Evolutionary conservation across 1,140 invertebrate species (phyloP).

Genomic region (Augochlora pura): DNA sequence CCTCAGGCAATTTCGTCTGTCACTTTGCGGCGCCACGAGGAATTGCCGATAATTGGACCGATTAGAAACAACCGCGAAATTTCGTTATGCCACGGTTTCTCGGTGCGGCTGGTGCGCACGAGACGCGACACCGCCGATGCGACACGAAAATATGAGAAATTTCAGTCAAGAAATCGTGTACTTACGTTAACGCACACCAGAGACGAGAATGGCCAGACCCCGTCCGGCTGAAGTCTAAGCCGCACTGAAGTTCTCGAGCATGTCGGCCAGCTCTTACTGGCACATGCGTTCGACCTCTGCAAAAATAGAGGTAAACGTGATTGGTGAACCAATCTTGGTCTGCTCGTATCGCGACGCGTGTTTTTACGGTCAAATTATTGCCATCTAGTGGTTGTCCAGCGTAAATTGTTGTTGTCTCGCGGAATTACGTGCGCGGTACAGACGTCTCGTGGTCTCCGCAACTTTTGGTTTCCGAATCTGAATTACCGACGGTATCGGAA

Average conservation of each 20-base stretch:
- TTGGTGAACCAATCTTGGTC: constrained; percentile 33
- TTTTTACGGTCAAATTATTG: not conserved
- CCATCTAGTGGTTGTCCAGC: constrained; percentile 35
- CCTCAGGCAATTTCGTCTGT: not conserved
- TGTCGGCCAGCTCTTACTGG: constrained; percentile 45
- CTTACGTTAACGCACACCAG: constrained; percentile 59
- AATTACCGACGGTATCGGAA: no score
- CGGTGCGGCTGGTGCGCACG: no score
- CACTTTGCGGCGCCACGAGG: not conserved
- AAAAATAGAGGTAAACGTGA: constrained; percentile 60
- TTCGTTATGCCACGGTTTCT: not conserved
- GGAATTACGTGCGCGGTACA: no score
- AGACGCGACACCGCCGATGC: not conserved
- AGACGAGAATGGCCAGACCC: constrained; percentile 57
- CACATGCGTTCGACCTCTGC: constrained; percentile 67
- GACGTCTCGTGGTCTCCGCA: no score
- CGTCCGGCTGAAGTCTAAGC: constrained; percentile 69
- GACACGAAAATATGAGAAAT: not conserved
- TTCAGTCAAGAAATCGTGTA: constrained; percentile 57
- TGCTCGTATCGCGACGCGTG: constrained; percentile 5
- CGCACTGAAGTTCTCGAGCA: constrained; percentile 57
- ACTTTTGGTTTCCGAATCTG: no score
- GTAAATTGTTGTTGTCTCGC: not conserved
- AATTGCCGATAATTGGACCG: constrained; percentile 4
- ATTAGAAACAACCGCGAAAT: not conserved